phyloP scores from a whole-genome alignment of 2,888 invertebrate genomes.

The Pyralis farinalis region DNA sequence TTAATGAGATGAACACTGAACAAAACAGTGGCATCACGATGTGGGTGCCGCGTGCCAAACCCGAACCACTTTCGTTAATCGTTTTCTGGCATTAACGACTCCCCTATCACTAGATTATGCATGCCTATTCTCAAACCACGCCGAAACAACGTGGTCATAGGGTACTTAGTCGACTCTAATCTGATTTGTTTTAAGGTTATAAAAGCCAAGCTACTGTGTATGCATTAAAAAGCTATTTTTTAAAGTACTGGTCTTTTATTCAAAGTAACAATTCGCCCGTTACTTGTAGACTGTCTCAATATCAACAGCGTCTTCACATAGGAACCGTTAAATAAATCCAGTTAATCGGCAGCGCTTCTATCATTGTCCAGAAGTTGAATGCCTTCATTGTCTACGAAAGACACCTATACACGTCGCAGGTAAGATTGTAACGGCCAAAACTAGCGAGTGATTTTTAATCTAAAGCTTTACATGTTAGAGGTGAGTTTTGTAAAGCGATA shows the following conservation, averaged over 20 bases:
- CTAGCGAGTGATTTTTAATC: constrained; percentile 23
- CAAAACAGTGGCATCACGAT: constrained; percentile 44
- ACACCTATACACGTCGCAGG: constrained; percentile 18
- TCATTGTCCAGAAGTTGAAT: constrained; percentile 69
- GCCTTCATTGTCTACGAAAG: constrained; percentile 62
- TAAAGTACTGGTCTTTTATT: no score
- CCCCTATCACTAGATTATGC: constrained; percentile 47
- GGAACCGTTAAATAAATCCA: constrained; percentile 69
- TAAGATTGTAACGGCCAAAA: constrained; percentile 23
- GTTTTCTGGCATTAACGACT: constrained; percentile 48
- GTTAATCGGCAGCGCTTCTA: constrained; percentile 56
- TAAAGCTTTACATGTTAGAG: constrained; percentile 23
- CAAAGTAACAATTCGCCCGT: constrained; percentile 27
- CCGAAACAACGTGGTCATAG: no score
- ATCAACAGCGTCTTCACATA: constrained; percentile 35
- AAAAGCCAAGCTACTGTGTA: no score
- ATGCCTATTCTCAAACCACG: constrained; percentile 13
- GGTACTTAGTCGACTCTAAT: no score
- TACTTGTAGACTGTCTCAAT: constrained; percentile 17
- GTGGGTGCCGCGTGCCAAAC: constrained; percentile 44
- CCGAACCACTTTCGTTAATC: constrained; percentile 60
- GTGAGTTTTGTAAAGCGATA: constrained; percentile 22
- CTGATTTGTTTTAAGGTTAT: no score
- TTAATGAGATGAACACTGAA: constrained; percentile 31
- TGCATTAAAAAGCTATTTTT: no score